phyloP scores from a whole-genome alignment of 2,797 vertebrate genomes.

The Ispidina lecontei region DNA sequence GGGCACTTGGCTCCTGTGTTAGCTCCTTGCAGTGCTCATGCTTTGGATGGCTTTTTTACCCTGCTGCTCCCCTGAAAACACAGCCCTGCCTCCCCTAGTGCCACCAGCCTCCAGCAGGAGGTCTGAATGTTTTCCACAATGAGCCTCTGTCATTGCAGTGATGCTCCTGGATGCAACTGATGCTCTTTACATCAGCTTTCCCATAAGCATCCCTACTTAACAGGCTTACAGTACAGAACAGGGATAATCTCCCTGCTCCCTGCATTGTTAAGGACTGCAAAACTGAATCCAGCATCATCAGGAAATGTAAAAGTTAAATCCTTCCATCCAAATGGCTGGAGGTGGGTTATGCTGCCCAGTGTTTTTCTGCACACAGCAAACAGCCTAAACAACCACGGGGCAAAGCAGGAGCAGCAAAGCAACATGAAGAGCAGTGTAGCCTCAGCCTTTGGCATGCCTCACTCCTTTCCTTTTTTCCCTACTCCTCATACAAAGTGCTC shows the following conservation, averaged over 20 bases:
- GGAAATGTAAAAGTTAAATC: neutral
- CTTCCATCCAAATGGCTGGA: neutral
- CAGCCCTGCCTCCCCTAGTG: neutral
- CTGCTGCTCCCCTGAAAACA: neutral
- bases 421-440: accelerated
- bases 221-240: neutral
- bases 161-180: neutral
- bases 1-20: neutral
- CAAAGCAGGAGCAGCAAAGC: neutral
- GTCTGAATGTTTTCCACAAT: neutral
- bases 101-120: neutral
- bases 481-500: neutral
- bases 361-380: neutral
- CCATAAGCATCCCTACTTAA: neutral
- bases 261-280: neutral
- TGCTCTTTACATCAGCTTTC: neutral
- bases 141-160: neutral
- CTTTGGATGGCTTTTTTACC: neutral
- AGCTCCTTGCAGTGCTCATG: neutral
- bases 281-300: neutral
- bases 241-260: neutral
- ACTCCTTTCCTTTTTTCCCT: neutral
- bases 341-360: accelerated
- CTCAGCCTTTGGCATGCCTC: neutral
- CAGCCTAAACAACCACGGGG: neutral